These are phyloP conservation scores for Samia ricini DNA, from an alignment of 1,140 invertebrate genomes.

Conservation along the genomic window DNA sequence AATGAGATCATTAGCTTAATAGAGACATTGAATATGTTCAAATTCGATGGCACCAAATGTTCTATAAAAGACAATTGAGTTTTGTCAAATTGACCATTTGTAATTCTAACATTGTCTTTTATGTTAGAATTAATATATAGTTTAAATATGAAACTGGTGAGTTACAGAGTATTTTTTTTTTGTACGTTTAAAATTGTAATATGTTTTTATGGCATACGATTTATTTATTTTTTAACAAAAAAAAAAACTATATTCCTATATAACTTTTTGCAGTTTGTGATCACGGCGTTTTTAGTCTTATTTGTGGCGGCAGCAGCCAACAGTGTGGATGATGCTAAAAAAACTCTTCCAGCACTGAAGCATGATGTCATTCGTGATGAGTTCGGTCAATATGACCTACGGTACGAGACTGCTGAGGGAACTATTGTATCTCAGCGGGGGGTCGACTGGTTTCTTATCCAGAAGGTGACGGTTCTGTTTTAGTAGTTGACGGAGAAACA, in stretches of 20 bases:
- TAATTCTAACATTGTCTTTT: not conserved
- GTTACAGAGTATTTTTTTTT: not conserved
- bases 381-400: too few relatives aligned
- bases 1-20: conserved; percentile 10
- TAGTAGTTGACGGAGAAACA: too few relatives aligned
- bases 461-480: too few relatives aligned
- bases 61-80: not conserved
- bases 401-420: too few relatives aligned
- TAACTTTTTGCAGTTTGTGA: too few relatives aligned
- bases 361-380: too few relatives aligned
- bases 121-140: not conserved
- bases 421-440: too few relatives aligned
- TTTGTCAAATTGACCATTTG: not conserved
- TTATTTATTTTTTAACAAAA: not conserved
- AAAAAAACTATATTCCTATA: not conserved
- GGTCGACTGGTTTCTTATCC: too few relatives aligned
- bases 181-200: not conserved
- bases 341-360: too few relatives aligned
- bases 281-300: too few relatives aligned
- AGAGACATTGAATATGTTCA: not conserved
- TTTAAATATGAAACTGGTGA: conserved; percentile 1
- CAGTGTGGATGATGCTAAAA: too few relatives aligned
- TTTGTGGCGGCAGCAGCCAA: too few relatives aligned
- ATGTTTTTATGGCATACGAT: not conserved
- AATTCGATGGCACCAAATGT: not conserved